Conservation (phyloP, 2,113 vertebrate genomes). For the Peucedramus taeniatus region DNA sequence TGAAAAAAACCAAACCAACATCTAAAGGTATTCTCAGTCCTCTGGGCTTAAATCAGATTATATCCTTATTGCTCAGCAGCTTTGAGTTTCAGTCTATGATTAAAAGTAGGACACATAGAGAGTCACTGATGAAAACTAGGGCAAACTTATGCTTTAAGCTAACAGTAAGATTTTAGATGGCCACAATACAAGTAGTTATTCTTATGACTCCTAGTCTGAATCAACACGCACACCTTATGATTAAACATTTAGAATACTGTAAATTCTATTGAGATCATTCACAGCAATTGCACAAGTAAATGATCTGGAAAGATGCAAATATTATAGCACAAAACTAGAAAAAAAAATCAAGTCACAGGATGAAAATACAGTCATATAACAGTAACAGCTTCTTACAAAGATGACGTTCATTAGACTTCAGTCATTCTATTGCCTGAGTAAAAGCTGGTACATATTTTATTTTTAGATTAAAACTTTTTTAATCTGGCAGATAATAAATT, state of each 20-base stretch:
- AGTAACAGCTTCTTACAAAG: not conserved
- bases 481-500: not conserved
- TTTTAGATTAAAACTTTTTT: not conserved
- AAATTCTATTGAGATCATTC: not conserved
- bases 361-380: not conserved
- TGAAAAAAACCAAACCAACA: not conserved
- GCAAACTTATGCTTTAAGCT: not conserved
- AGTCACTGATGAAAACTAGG: not conserved
- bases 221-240: not conserved
- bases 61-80: not conserved
- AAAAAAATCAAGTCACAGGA: not conserved
- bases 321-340: not conserved
- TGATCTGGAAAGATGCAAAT: not conserved
- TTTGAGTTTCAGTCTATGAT: not conserved
- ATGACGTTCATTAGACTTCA: not conserved
- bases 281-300: not conserved
- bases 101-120: not conserved
- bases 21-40: not conserved
- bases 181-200: not conserved
- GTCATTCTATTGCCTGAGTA: accelerated
- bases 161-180: not conserved
- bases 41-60: not conserved
- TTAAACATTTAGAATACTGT: not conserved
- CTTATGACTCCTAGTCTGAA: not conserved
- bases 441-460: not conserved